These are phyloP conservation scores for Rhombomys opimus DNA, from an alignment of 2,113 vertebrate genomes.

Conservation along the genomic window DNA sequence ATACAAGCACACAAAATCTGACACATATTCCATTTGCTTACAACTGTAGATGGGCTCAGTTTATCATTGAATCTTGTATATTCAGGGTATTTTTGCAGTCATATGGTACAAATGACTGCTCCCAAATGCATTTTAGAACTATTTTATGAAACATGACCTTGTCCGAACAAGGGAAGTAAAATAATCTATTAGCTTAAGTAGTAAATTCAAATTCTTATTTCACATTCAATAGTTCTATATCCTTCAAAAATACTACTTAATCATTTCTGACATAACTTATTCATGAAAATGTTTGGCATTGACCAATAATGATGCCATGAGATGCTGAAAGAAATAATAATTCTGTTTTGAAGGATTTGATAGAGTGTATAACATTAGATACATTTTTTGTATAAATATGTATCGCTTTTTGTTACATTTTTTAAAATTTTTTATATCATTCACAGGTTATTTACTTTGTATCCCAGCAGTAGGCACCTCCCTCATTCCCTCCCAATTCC, in stretches of 20 bases:
- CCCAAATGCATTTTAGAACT: not conserved
- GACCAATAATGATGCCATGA: not conserved
- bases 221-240: not conserved
- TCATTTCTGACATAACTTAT: not conserved
- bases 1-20: not conserved
- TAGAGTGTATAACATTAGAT: not conserved
- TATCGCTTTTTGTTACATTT: too few relatives aligned
- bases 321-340: not conserved
- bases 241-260: not conserved
- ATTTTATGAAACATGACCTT: not conserved
- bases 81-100: not conserved
- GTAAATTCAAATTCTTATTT: not conserved
- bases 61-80: not conserved
- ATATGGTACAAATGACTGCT: not conserved
- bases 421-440: too few relatives aligned
- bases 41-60: not conserved
- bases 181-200: not conserved
- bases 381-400: too few relatives aligned
- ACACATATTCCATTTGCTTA: not conserved
- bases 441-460: too few relatives aligned
- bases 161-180: not conserved
- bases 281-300: not conserved
- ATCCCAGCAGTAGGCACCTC: too few relatives aligned
- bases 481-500: too few relatives aligned
- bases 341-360: not conserved